Evolutionary conservation across 2,888 invertebrate species (phyloP).

Genomic region (Agapostemon virescens): DNA sequence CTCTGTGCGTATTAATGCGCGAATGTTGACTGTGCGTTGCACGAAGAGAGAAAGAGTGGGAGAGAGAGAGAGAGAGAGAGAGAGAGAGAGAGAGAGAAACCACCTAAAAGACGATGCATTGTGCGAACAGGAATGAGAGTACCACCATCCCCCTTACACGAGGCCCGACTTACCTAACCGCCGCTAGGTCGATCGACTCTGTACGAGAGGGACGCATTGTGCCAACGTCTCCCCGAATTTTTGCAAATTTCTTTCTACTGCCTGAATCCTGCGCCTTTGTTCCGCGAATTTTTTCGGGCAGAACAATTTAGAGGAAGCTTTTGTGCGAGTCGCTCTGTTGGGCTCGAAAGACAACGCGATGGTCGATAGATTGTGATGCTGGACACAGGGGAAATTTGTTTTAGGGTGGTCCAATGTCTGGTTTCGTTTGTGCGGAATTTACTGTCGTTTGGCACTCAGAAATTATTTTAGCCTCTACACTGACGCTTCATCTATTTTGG

Average conservation of each 20-base stretch:
- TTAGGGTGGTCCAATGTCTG: not conserved
- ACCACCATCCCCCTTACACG: constrained; percentile 39
- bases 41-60: not conserved
- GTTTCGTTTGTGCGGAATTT: not conserved
- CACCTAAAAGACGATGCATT: constrained; percentile 62
- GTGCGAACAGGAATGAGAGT: constrained; percentile 57
- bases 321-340: not conserved
- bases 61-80: not conserved
- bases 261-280: not conserved
- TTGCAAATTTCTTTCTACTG: constrained; percentile 17
- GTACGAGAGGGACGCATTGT: constrained; percentile 33
- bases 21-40: constrained; percentile 51
- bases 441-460: too few species aligned
- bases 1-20: constrained; percentile 65
- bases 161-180: constrained; percentile 42
- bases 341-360: not conserved
- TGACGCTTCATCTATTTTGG: too few species aligned
- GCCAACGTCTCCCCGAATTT: constrained; percentile 5
- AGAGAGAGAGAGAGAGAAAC: constrained; percentile 2
- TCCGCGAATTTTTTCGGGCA: constrained; percentile 1
- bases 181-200: constrained; percentile 11
- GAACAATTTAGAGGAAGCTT: constrained; percentile 6
- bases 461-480: too few species aligned
- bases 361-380: not conserved
- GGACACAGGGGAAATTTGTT: not conserved